phyloP scores from a whole-genome alignment of 2,888 invertebrate genomes.

The Agonum fuliginosum region DNA sequence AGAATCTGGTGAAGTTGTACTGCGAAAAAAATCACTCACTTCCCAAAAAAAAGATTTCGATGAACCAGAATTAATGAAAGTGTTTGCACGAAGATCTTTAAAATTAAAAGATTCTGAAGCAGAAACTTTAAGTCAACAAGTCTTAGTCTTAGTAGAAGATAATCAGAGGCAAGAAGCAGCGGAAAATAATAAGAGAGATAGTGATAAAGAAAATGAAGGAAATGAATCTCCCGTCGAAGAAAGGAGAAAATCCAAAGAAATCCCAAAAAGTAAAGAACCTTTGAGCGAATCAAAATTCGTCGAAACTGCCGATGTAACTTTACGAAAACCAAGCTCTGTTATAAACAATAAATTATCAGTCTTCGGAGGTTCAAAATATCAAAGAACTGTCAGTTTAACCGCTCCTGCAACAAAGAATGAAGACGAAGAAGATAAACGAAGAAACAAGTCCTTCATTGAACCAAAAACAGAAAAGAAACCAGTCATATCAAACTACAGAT shows the following conservation, averaged over 20 bases:
- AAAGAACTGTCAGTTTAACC: constrained; percentile 68
- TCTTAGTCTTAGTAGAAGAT: constrained; percentile 73
- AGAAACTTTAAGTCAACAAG: constrained; percentile 77
- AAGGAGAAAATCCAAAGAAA: constrained; percentile 66
- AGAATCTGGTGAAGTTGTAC: constrained; percentile 71
- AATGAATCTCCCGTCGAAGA: constrained; percentile 75
- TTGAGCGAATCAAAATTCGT: constrained; percentile 65
- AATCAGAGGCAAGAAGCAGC: constrained; percentile 69
- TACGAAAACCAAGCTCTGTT: constrained; percentile 65
- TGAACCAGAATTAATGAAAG: constrained; percentile 87
- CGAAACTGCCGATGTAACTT: constrained; percentile 67
- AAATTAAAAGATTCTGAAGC: constrained; percentile 85
- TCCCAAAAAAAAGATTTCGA: constrained; percentile 77
- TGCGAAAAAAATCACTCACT: constrained; percentile 76
- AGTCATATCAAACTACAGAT: constrained; percentile 52
- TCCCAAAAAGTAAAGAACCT: constrained; percentile 65
- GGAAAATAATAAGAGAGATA: constrained; percentile 78
- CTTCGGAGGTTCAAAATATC: constrained; percentile 65
- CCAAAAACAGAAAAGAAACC: constrained; percentile 69
- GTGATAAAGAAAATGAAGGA: constrained; percentile 83
- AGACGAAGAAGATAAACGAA: constrained; percentile 66
- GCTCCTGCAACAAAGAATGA: constrained; percentile 65
- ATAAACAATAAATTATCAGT: constrained; percentile 60
- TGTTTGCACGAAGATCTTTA: constrained; percentile 86
- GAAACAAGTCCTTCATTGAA: constrained; percentile 68